Evolutionary conservation across 2,113 vertebrate species (phyloP), one percentile per base, ranked within the genome.

Genomic region (Galeopterus variegatus): DNA sequence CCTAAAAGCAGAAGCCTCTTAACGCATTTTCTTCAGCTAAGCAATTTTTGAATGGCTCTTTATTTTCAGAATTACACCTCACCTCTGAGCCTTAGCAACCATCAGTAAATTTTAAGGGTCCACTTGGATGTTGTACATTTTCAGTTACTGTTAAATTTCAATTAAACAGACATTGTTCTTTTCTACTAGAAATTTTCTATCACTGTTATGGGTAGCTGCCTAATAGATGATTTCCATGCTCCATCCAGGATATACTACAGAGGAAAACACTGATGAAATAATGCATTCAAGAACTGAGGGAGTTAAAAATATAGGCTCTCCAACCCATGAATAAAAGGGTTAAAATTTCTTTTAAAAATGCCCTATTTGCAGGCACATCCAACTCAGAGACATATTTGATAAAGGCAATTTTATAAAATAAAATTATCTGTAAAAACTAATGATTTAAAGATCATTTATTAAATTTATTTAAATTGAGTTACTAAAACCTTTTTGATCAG

Each of bases 1-100:
- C 72, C 54, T n/a, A 79, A 72, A 94, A 97, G 52, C 36, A 85
- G 72, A 97, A 90, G 19, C 31, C 33, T 85, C 72, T 41, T 33
- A 75, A 8, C 24, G 26, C 1, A 70, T 33, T 96, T 88, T 81
- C 33, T 76, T 90, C 26, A 41, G 54, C 58, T 90, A 75, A 92
- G 88, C 54, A 82, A 73, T 90, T 86, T 91, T 82, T n/a, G 26
- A 88, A 65, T 15, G 41, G 7, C 24, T 88, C 21, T 76, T 93
- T 50, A 54, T 96, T 79, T 94, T 86, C 70, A 70, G n/a, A 69
- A 24, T 4, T 8, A 15, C 4, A 28, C 31, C 82, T 73, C 8
- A 10, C 6, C 21, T 60, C 72, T 76, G 18, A 69, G 48, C 3
- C 5, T 9, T 50, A 52, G 21, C 36, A 50, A 8, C 19, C 56